A percentile compares a stretch with the other conserved stretches of the same genome.
Conservation (phyloP, 2,113 vertebrate species). For the Pygathrix nemaeus region DNA sequence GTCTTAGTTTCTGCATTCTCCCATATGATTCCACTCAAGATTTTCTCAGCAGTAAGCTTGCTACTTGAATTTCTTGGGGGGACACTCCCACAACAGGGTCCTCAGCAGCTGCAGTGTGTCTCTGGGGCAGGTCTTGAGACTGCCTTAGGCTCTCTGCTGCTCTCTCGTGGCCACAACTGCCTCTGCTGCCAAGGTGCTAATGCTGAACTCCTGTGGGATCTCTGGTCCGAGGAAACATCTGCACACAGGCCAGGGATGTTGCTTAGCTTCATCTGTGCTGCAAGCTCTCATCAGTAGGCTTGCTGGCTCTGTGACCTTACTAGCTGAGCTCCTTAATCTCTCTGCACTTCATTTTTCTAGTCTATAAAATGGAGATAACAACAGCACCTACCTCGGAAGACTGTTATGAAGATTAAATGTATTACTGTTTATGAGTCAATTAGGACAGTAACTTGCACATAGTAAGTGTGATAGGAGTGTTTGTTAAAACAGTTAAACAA, state of each 20-base stretch:
- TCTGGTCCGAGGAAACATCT: not conserved
- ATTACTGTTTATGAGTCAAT: not conserved
- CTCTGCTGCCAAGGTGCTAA: not conserved
- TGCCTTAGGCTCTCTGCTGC: not conserved
- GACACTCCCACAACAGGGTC: not conserved
- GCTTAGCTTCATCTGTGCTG: not conserved
- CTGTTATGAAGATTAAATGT: not conserved
- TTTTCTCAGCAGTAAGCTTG: not conserved
- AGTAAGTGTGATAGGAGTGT: not conserved
- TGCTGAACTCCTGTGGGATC: not conserved
- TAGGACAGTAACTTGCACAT: not conserved
- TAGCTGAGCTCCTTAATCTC: not conserved
- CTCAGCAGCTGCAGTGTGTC: not conserved
- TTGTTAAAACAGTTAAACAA: not conserved
- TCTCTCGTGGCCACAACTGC: not conserved
- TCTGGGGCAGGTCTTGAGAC: not conserved
- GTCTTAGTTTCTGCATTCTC: not conserved
- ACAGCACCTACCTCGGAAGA: not conserved
- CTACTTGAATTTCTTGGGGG: not conserved
- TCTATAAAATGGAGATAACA: not conserved
- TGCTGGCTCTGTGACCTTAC: not conserved
- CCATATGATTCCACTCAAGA: not conserved
- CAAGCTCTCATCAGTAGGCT: not conserved
- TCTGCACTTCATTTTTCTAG: slow-evolving; percentile 2
- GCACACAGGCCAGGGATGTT: not conserved